Evolutionary conservation across 1,140 invertebrate genomes (phyloP).

Genomic region (Pseudomyrmex concolor): DNA sequence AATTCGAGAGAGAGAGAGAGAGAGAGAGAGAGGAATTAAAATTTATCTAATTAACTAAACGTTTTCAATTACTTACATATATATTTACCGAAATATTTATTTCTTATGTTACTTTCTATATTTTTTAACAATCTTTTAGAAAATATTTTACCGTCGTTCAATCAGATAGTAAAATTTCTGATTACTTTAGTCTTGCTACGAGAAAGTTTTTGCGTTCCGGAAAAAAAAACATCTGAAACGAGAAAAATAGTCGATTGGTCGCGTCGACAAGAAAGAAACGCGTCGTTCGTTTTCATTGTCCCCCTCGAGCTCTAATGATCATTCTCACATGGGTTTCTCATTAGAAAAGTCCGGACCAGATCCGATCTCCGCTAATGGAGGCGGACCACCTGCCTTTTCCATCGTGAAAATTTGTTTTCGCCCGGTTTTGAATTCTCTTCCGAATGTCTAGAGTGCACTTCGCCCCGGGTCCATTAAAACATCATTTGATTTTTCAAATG

Average conservation of each 20-base stretch:
- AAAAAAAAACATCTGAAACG: neutral
- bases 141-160: too few relatives aligned
- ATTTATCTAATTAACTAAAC: too few relatives aligned
- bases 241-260: neutral
- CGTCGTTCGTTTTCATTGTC: slow-evolving; percentile 43
- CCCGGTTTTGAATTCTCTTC: neutral
- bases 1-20: neutral
- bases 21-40: too few relatives aligned
- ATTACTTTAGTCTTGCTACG: neutral
- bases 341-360: slow-evolving; percentile 50
- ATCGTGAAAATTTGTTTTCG: slow-evolving; percentile 49
- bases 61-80: too few relatives aligned
- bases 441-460: slow-evolving; percentile 24
- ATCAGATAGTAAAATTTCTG: too few relatives aligned
- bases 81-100: too few relatives aligned
- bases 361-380: slow-evolving; percentile 44
- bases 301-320: slow-evolving; percentile 12
- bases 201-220: too few relatives aligned
- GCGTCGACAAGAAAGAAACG: slow-evolving; percentile 21
- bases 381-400: slow-evolving; percentile 31
- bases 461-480: slow-evolving; percentile 26
- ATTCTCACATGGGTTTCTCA: slow-evolving; percentile 46
- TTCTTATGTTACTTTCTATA: too few relatives aligned
- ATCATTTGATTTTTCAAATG: slow-evolving; percentile 47
- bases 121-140: too few relatives aligned